Percentiles rank a stretch among this genome's conserved stretches.
phyloP scores from a whole-genome alignment of 1,140 invertebrate species.

The Drosophila willistoni region DNA sequence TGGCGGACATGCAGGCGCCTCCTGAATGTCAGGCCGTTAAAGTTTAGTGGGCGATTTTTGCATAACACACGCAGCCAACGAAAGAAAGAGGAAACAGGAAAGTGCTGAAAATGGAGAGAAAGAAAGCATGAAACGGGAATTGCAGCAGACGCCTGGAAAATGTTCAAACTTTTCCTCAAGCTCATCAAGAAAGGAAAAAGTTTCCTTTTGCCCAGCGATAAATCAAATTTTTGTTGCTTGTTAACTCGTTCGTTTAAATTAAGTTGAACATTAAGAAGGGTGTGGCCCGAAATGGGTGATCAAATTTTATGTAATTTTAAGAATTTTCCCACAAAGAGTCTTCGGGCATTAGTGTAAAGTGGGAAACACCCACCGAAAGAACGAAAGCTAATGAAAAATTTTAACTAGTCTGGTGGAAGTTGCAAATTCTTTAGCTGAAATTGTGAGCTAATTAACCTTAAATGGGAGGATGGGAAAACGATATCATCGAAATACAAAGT shows the following conservation, averaged over 20 bases:
- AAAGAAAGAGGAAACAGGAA: constrained; percentile 26
- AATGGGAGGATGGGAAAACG: too few species aligned
- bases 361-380: neutral
- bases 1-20: constrained; percentile 66
- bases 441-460: neutral
- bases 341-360: too few species aligned
- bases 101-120: constrained; percentile 25
- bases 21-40: constrained; percentile 78
- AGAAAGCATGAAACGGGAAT: constrained; percentile 23
- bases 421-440: neutral
- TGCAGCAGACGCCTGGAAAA: constrained; percentile 49
- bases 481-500: neutral
- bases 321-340: constrained; percentile 25
- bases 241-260: constrained; percentile 77
- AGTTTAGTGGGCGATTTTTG: constrained; percentile 71
- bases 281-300: constrained; percentile 16
- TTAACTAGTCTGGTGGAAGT: neutral
- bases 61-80: constrained; percentile 43
- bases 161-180: constrained; percentile 42
- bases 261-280: constrained; percentile 64
- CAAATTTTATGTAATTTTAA: constrained; percentile 63
- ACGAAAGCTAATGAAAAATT: constrained; percentile 18
- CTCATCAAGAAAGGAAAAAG: constrained; percentile 59
- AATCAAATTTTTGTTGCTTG: constrained; percentile 70
- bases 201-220: constrained; percentile 58